A percentile compares a stretch with the other conserved stretches of the same genome.
Conservation (phyloP, 2,113 vertebrate species). For the Scartelaos histophorus region DNA sequence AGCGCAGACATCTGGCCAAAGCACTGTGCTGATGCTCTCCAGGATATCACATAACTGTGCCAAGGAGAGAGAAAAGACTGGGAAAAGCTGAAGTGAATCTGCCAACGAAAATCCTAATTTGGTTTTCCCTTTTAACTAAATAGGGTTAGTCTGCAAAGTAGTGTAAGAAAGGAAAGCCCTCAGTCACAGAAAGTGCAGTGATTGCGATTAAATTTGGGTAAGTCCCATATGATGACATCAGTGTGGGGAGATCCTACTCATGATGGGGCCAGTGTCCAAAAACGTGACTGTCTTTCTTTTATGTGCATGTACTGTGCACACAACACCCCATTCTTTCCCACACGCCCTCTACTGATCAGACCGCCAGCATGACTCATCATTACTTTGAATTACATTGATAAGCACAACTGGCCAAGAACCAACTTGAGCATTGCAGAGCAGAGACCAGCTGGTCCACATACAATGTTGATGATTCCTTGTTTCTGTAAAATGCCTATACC, state of each 20-base stretch:
- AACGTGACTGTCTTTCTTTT: conserved; percentile 9
- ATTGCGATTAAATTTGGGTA: conserved; percentile 34
- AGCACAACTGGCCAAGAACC: conserved; percentile 37
- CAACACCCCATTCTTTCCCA: conserved; percentile 68
- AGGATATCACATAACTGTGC: conserved; percentile 60
- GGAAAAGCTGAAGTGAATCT: conserved; percentile 38
- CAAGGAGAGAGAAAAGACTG: conserved; percentile 55
- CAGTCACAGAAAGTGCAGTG: conserved; percentile 50
- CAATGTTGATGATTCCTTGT: conserved; percentile 42
- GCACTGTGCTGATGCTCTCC: conserved; percentile 49
- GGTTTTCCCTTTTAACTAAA: background rate
- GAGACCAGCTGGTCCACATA: conserved; percentile 44
- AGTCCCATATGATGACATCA: conserved; percentile 42
- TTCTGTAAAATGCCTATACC: conserved; percentile 37
- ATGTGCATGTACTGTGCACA: conserved; percentile 25
- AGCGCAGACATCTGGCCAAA: conserved; percentile 63
- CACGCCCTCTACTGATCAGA: conserved; percentile 30
- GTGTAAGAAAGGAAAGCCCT: conserved; percentile 26
- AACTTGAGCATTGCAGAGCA: conserved; percentile 6
- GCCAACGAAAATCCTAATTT: conserved; percentile 51
- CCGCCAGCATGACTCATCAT: conserved; percentile 36
- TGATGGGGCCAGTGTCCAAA: conserved; percentile 38
- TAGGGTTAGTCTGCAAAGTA: background rate
- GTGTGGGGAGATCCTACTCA: conserved; percentile 35
- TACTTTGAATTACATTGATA: conserved; percentile 33